Conservation (phyloP, 37 sponge, comb jelly and placozoan genomes). For the Halisarca cf. caerulea region DNA sequence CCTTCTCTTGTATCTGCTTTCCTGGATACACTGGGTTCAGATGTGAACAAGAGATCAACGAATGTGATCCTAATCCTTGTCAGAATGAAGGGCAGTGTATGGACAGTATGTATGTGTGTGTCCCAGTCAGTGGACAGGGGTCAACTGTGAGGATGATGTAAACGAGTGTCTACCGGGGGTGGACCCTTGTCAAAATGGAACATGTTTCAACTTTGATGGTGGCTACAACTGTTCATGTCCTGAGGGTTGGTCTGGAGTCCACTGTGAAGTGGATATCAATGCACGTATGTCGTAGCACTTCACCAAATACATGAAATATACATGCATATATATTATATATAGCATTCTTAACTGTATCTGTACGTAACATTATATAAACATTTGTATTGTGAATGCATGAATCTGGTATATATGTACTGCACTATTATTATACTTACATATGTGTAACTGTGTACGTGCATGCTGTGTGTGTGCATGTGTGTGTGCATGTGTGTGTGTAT, state of each 20-base stretch:
- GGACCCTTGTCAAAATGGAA: slow-evolving; percentile 57
- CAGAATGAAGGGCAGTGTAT: background rate
- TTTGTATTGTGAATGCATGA: background rate
- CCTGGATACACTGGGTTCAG: background rate
- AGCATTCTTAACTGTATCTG: no score
- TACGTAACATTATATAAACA: background rate
- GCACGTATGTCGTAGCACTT: no score
- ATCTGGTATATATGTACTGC: background rate
- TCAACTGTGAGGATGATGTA: slow-evolving; percentile 33
- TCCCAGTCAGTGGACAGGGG: slow-evolving; percentile 35
- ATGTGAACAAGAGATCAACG: background rate
- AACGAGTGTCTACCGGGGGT: slow-evolving; percentile 17
- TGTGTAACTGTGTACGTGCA: no score
- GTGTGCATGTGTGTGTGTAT: no score
- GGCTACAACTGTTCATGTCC: slow-evolving; percentile 5
- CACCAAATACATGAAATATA: no score
- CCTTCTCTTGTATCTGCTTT: slow-evolving; percentile 1
- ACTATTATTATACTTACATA: no score
- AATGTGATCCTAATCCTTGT: slow-evolving; percentile 10
- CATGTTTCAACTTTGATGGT: slow-evolving; percentile 49
- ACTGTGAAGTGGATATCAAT: no score
- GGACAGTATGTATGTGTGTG: slow-evolving; percentile 54
- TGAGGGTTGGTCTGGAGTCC: background rate
- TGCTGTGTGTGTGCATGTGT: no score
- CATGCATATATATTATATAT: no score